Percentiles rank a stretch among this genome's conserved stretches.
phyloP scores from a whole-genome alignment of 2,888 invertebrate species.

The Stomorhina lunata region DNA sequence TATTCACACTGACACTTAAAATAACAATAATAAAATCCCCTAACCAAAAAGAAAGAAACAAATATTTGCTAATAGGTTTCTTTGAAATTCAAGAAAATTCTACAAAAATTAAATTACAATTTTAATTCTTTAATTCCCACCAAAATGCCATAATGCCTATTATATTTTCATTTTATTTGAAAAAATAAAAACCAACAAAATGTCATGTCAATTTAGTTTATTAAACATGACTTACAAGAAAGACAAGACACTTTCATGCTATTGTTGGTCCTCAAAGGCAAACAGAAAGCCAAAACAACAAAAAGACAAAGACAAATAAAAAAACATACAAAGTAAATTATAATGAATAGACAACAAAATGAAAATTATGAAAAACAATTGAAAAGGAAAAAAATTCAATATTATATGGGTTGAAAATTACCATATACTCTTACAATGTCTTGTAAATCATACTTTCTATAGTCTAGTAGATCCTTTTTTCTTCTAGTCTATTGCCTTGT shows the following conservation, averaged over 20 bases:
- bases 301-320: neutral
- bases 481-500: neutral
- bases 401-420: neutral
- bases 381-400: neutral
- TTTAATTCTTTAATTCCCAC: neutral
- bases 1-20: no score
- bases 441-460: neutral
- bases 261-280: neutral
- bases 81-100: neutral
- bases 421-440: neutral
- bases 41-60: no score
- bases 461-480: neutral
- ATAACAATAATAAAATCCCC: no score
- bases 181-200: constrained; percentile 11
- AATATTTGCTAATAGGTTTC: no score
- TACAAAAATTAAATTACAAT: constrained; percentile 2
- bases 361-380: neutral
- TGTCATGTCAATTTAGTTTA: constrained; percentile 26
- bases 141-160: neutral
- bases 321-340: no score
- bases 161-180: neutral
- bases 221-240: constrained; percentile 1
- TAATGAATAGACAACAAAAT: neutral
- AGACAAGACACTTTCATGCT: neutral
- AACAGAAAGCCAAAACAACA: neutral